Evolutionary conservation across 1,140 invertebrate species (phyloP).

Genomic region (Cotesia typhae): DNA sequence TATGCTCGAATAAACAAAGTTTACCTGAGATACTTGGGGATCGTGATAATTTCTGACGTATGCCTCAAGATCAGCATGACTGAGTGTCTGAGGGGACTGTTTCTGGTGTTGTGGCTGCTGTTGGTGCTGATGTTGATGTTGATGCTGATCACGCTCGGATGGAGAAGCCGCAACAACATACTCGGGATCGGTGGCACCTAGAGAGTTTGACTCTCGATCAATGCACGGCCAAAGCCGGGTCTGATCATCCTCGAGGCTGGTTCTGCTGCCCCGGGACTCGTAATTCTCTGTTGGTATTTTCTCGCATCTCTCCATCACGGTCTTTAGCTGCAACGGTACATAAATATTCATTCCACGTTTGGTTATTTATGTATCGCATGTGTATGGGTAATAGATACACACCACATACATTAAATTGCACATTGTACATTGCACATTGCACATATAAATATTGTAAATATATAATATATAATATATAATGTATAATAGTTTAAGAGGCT

Average conservation of each 20-base stretch:
- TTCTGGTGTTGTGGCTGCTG: constrained; percentile 70
- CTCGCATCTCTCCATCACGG: constrained; percentile 79
- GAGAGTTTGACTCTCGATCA: constrained; percentile 72
- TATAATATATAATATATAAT: neutral
- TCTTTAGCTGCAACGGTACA: constrained; percentile 70
- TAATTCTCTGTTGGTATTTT: constrained; percentile 74
- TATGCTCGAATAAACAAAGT: constrained; percentile 14
- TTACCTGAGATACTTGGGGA: constrained; percentile 60
- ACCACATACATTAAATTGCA: no score
- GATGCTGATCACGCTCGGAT: no score
- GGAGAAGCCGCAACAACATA: constrained; percentile 80
- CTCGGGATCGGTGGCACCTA: constrained; percentile 70
- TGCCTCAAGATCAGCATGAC: constrained; percentile 65
- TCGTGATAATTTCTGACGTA: constrained; percentile 69
- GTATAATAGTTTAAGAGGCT: constrained; percentile 5
- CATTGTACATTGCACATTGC: no score
- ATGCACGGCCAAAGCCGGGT: constrained; percentile 69
- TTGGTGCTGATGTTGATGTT: no score
- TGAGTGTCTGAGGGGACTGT: constrained; percentile 64
- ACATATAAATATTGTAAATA: neutral
- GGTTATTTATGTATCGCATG: neutral
- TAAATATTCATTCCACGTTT: constrained; percentile 32
- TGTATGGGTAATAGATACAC: neutral
- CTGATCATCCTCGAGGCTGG: constrained; percentile 52
- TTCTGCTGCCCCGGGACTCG: constrained; percentile 65